A percentile compares a stretch with the other conserved stretches of the same genome.
These are phyloP conservation scores for Onthophagus taurus DNA, from an alignment of 1,140 invertebrate genomes.

Conservation along the genomic window DNA sequence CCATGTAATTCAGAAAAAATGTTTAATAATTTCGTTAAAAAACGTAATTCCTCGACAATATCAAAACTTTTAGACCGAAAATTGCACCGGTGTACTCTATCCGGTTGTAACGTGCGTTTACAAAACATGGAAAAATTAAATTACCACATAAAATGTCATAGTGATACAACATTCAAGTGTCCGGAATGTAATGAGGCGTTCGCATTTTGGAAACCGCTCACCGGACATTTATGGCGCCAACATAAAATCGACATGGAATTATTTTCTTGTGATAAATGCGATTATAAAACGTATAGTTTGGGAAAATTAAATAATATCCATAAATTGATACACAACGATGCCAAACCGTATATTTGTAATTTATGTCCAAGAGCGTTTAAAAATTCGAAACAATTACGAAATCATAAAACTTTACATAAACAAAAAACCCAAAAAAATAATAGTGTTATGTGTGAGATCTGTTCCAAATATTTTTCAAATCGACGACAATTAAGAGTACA, in stretches of 20 bases:
- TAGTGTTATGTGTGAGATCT: slow-evolving; percentile 45
- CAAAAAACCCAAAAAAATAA: slow-evolving; percentile 24
- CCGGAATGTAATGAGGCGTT: slow-evolving; percentile 51
- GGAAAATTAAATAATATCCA: slow-evolving; percentile 56
- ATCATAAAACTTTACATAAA: slow-evolving; percentile 50
- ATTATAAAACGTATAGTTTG: slow-evolving; percentile 54
- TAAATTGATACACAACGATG: slow-evolving; percentile 56
- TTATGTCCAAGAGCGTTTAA: slow-evolving; percentile 67
- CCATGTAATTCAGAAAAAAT: slow-evolving; percentile 25
- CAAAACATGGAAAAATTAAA: slow-evolving; percentile 40
- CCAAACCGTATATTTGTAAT: slow-evolving; percentile 52
- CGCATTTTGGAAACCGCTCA: slow-evolving; percentile 50
- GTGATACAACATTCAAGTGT: slow-evolving; percentile 49
- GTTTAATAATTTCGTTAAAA: slow-evolving; percentile 22
- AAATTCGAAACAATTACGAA: slow-evolving; percentile 61
- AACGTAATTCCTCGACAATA: slow-evolving; percentile 16
- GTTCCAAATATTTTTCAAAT: slow-evolving; percentile 49
- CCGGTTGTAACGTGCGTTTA: slow-evolving; percentile 39
- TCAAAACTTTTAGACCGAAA: slow-evolving; percentile 21
- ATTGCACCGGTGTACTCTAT: slow-evolving; percentile 24
- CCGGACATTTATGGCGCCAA: slow-evolving; percentile 64
- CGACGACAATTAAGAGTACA: slow-evolving; percentile 51
- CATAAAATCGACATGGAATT: slow-evolving; percentile 71
- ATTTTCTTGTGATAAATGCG: slow-evolving; percentile 54
- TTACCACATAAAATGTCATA: slow-evolving; percentile 53